Evolutionary conservation across 2,888 invertebrate species (phyloP).

Genomic region (Melinaea marsaeus): DNA sequence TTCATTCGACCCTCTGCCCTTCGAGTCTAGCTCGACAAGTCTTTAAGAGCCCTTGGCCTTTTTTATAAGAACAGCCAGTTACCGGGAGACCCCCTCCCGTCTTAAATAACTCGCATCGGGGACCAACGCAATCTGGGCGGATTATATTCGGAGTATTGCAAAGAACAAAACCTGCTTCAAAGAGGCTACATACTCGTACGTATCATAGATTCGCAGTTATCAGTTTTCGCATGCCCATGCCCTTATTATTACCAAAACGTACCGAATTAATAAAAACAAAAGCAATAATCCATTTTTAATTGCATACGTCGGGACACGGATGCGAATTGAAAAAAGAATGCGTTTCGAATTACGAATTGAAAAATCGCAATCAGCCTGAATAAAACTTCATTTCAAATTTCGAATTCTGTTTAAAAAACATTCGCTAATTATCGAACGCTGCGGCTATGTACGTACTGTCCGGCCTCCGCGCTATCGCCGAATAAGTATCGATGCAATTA

Average conservation of each 20-base stretch:
- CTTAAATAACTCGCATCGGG: constrained; percentile 18
- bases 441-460: constrained; percentile 50
- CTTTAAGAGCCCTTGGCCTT: constrained; percentile 60
- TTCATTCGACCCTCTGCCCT: constrained; percentile 67
- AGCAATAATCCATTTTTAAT: constrained; percentile 40
- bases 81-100: constrained; percentile 36
- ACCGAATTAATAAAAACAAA: constrained; percentile 35
- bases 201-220: constrained; percentile 22
- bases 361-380: constrained; percentile 58
- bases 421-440: constrained; percentile 70
- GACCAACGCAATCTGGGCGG: constrained; percentile 21
- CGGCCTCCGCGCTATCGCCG: constrained; percentile 40
- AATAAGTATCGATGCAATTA: constrained; percentile 36
- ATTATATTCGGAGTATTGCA: constrained; percentile 24
- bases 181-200: constrained; percentile 18
- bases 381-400: constrained; percentile 73
- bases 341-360: constrained; percentile 53
- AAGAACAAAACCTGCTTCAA: constrained; percentile 19
- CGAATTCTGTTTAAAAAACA: constrained; percentile 70
- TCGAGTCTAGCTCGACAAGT: constrained; percentile 64
- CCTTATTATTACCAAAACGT: constrained; percentile 22
- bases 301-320: constrained; percentile 35
- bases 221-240: constrained; percentile 12
- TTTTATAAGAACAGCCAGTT: constrained; percentile 57
- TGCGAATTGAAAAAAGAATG: constrained; percentile 39